Base-by-base conservation (phyloP, 2,888 invertebrate species). In the Harpagoxenus sublaevis region DNA sequence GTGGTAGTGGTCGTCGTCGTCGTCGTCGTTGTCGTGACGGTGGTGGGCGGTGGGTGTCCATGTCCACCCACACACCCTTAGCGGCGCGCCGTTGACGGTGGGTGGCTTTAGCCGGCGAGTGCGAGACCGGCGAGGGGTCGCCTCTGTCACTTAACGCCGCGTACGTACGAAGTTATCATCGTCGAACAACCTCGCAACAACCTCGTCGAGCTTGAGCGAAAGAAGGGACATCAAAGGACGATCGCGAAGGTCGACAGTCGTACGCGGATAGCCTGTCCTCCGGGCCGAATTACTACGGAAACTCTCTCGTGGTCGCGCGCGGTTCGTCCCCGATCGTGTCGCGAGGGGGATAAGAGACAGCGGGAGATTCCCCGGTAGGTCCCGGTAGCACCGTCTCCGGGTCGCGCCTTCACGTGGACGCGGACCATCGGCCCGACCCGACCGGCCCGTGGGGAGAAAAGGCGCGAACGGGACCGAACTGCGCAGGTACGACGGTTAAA, bases 391-490 rank as follows among this genome's bases (percentile, higher is more conserved):
- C 31, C 70, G 15, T 51, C 31, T 51, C 55, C 28, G 57, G 6
- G 35, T 10, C 28, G 53, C 62, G 15, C 23, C 39, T 89, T 89
- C 89, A 89, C 89, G 89, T 89, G 89, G 89, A 84, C 82, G 83
- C 70, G 35, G 45, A 51, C 71, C 35, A 23, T 60, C 23, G 31
- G 42, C 42, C 8, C 23, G 23, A 23, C 23, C 23, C 31, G 51
- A n/a, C 23, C 31, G 51, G 15, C 23, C 9, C 35, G 68, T 12
- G 45, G 71, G 75, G 79, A 65, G 51, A 57, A 57, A 75, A 77
- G 68, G 73, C 53, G 66, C 71, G 53, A 65, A 45, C 65, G 57
- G 73, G 60, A 84, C 42, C 83, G 23, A 23, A 84, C 87, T 83
- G 87, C 86, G 86, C 87, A 87, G 85, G 90, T 86, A 89, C 65